Percentiles rank a stretch among this genome's conserved stretches.
These are phyloP conservation scores for Enteromius paludinosus DNA, from an alignment of 2,797 vertebrate species.

Conservation along the genomic window DNA sequence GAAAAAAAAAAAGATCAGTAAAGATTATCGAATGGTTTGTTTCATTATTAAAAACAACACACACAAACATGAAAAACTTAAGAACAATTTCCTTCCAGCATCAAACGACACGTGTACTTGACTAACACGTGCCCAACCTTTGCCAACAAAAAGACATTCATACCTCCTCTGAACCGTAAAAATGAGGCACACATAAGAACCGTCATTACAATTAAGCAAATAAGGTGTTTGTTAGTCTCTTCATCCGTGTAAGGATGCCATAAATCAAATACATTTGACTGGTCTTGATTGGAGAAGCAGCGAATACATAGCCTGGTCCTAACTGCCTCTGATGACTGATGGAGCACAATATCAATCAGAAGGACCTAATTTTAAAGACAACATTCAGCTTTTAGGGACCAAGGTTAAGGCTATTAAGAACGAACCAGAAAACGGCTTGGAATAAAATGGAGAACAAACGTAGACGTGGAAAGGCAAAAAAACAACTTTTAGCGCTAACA, in stretches of 20 bases:
- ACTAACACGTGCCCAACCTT: slow-evolving; percentile 42
- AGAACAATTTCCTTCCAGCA: slow-evolving; percentile 31
- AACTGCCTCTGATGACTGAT: slow-evolving; percentile 51
- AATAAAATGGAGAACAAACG: slow-evolving; percentile 5
- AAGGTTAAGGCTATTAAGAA: slow-evolving; percentile 59
- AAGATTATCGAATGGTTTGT: not conserved
- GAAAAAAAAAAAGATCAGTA: not conserved
- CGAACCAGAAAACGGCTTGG: slow-evolving; percentile 34
- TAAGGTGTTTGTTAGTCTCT: slow-evolving; percentile 40
- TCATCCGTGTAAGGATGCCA: slow-evolving; percentile 21
- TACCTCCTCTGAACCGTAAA: slow-evolving; percentile 36
- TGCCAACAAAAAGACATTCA: slow-evolving; percentile 49
- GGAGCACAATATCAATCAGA: slow-evolving; percentile 56
- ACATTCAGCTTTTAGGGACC: slow-evolving; percentile 56
- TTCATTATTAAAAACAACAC: not conserved
- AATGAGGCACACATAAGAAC: slow-evolving; percentile 57
- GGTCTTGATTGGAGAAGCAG: slow-evolving; percentile 60
- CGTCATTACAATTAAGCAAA: slow-evolving; percentile 36
- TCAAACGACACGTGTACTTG: slow-evolving; percentile 15
- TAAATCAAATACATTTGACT: slow-evolving; percentile 59
- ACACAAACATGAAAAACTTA: not conserved
- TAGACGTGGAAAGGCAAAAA: slow-evolving; percentile 22
- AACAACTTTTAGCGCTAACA: slow-evolving; percentile 40
- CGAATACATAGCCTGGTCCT: slow-evolving; percentile 56
- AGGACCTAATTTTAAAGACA: slow-evolving; percentile 52